These are phyloP conservation scores for Drosophila setosimentum DNA, from an alignment of 2,888 invertebrate genomes.

Conservation along the genomic window DNA sequence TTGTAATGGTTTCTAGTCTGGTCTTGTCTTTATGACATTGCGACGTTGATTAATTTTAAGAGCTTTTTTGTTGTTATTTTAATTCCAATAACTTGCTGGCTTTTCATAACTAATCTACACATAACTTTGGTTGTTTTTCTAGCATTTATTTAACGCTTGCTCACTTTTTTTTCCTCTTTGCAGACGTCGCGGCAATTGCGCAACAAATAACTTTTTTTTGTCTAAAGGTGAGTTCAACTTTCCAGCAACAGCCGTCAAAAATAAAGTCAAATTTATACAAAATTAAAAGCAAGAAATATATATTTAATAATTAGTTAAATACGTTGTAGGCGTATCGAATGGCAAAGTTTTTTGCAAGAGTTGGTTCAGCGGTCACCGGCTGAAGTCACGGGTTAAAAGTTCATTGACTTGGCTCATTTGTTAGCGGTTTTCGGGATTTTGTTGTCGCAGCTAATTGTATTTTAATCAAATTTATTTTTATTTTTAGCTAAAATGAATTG, in stretches of 20 bases:
- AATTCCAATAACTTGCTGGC: conserved; percentile 22
- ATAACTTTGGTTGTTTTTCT: conserved; percentile 32
- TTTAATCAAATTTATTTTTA: conserved; percentile 10
- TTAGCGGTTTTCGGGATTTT: neutral
- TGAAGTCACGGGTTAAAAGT: conserved; percentile 43
- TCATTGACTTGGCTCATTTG: conserved; percentile 41
- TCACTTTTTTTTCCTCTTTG: conserved; percentile 39
- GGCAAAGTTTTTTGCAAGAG: conserved; percentile 60
- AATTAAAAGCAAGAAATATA: neutral
- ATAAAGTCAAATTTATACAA: conserved; percentile 10
- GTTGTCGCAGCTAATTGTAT: conserved; percentile 7
- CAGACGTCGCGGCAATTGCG: conserved; percentile 67
- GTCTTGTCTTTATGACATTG: conserved; percentile 22
- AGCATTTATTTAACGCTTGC: conserved; percentile 57
- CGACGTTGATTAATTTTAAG: conserved; percentile 69
- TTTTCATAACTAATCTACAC: conserved; percentile 5
- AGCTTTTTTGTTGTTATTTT: conserved; percentile 32
- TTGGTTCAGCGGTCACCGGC: conserved; percentile 19
- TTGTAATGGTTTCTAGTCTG: conserved; percentile 46
- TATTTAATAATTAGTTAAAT: conserved; percentile 66
- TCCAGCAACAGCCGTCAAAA: conserved; percentile 9
- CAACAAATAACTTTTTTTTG: conserved; percentile 63
- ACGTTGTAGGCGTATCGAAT: conserved; percentile 68
- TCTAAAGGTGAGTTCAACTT: conserved; percentile 72
- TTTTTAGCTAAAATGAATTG: neutral